These are phyloP conservation scores for Lasioglossum baleicum DNA, from an alignment of 1,140 invertebrate species.

Conservation along the genomic window DNA sequence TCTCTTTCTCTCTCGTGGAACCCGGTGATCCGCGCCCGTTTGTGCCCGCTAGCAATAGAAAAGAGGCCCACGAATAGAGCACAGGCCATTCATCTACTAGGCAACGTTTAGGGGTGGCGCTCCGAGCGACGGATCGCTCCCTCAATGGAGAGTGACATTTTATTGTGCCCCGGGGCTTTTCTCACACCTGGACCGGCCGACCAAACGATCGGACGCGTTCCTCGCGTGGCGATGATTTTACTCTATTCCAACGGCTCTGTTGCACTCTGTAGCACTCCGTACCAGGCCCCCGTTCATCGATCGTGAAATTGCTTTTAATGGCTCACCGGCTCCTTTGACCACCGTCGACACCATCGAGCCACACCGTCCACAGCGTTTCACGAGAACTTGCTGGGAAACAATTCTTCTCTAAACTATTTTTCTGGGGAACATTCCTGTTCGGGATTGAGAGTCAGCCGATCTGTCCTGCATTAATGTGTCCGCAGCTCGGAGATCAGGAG, in stretches of 20 bases:
- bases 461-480: no score
- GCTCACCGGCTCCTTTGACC: no score
- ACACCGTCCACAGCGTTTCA: no score
- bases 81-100: slow-evolving; percentile 68
- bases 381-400: no score
- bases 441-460: no score
- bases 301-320: slow-evolving; percentile 22
- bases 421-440: no score
- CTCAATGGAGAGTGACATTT: slow-evolving; percentile 69
- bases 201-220: not conserved
- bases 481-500: no score
- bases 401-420: no score
- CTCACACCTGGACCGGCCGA: slow-evolving; percentile 68
- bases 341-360: no score
- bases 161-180: slow-evolving; percentile 69
- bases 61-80: slow-evolving; percentile 49
- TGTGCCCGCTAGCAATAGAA: slow-evolving; percentile 60
- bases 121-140: slow-evolving; percentile 38
- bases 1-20: not conserved
- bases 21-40: slow-evolving; percentile 32
- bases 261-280: no score
- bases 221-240: slow-evolving; percentile 13
- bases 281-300: no score
- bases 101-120: slow-evolving; percentile 63
- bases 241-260: not conserved